Evolutionary conservation across 2,113 vertebrate genomes (phyloP), one percentile per base, ranked within the genome.

Genomic region (Siphamia tubifer): DNA sequence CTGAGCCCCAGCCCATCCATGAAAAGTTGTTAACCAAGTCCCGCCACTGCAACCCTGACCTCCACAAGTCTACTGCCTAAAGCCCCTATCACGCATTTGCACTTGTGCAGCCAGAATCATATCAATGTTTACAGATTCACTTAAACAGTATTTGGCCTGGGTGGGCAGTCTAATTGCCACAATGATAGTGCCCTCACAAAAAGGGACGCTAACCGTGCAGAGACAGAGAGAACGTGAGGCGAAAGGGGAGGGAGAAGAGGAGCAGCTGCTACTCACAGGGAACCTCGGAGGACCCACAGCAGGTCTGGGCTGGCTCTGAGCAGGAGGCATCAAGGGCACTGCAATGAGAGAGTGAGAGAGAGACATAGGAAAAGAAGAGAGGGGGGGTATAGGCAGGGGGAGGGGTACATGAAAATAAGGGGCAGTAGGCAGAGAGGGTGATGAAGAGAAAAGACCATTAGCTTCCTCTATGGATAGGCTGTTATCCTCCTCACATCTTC

Each of bases 301-400:
- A 85, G 96, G 96, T 93, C 98, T 95, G 80, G 96, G 94, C 89
- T 97, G 98, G 94, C 93, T 95, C 12, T 95, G 98, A 86, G 93
- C 92, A 67, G 96, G 95, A 68, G 98, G 95, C 90, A 98, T 94
- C 94, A 98, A 93, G 90, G 98, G 95, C 93, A 97, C 98, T 99
- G 92, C 86, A 92, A 95, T 88, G 89, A 85, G 82, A 87, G 75
- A 38, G 68, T 48, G 47, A 63, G 65, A 56, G 49, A 58, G 47
- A 28, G 31, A 42, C 38, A 16, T 28, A 7, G 80, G n/a, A n/a
- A n/a, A 52, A 36, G 60, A 17, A 48, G 2, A 21, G 28, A 44
- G 53, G 43, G 43, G 39, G 38, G 44, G 19, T 16, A 12, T 30
- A 13, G 38, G 47, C 69, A 52, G 60, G 27, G 23, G 52, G 55